Evolutionary conservation across 2,888 invertebrate species (phyloP), one percentile per base, ranked within the genome.

Genomic region (Anthrax anthrax): DNA sequence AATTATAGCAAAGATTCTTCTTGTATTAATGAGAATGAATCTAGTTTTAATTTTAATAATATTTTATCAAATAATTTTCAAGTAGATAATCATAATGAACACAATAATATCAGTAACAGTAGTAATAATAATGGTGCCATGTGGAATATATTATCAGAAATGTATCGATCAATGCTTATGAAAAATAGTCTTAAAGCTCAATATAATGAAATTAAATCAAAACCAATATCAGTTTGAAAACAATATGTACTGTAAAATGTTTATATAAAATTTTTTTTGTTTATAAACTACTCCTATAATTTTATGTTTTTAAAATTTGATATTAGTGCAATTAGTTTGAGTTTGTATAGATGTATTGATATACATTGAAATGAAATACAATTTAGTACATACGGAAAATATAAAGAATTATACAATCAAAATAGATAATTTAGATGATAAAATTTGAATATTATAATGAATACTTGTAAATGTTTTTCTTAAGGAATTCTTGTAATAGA

Each of bases 131-230:
- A 39, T 19, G 51, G 58, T 17, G 59, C 61, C 40, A 62, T 63
- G 62, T 66, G 66, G 66, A 64, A 62, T 47, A 57, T 66, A 12
- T 57, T 66, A 2, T 65, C 66, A 12, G 66, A 66, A 51, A 62
- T 66, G n/a, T 66, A 66, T 38, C 61, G 65, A 45, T 63, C 66
- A 14, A 65, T 66, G 64, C 51, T 66, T 39, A 57, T 64, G 55
- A 58, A 55, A 37, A 58, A 54, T 49, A 57, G 50, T 44, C 50
- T 58, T 10, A 60, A 58, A 50, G 50, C 58, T 14, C 59, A 62
- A 27, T 64, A 63, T 51, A 63, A 57, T 47, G 62, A 64, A 49
- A 54, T 63, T 47, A 57, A 60, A 29, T 59, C 63, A 32, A 66
- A 64, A 51, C 60, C 62, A n/a, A 66, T 66, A 47, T 66, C 65